Percentiles rank a stretch among this genome's conserved stretches.
Evolutionary conservation across 2,888 invertebrate genomes (phyloP).

Genomic region (Laothoe populi): DNA sequence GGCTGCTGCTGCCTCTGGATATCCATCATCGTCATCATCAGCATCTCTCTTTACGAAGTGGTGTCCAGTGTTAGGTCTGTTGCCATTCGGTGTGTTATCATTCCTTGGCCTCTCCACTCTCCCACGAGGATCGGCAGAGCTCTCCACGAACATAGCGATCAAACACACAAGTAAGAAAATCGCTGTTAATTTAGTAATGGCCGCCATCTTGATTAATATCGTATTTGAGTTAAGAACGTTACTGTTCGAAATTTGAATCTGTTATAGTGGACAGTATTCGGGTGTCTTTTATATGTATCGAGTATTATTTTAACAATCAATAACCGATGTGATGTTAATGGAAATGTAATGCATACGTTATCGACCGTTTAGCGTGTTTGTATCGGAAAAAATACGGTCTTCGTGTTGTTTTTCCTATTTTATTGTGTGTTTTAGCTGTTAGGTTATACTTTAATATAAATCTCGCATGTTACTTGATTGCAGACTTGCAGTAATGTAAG

Average conservation of each 20-base stretch:
- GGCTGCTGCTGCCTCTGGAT: slow-evolving; percentile 36
- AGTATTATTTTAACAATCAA: slow-evolving; percentile 43
- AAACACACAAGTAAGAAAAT: slow-evolving; percentile 51
- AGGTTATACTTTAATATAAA: background rate
- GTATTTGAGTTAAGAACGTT: slow-evolving; percentile 29
- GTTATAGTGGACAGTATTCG: background rate
- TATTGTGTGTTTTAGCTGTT: slow-evolving; percentile 4
- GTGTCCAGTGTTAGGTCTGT: slow-evolving; percentile 32
- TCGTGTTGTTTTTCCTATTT: slow-evolving; percentile 11
- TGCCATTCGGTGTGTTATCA: background rate
- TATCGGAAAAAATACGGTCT: slow-evolving; percentile 21
- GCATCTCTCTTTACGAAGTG: slow-evolving; percentile 65
- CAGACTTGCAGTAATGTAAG: no score
- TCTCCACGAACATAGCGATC: slow-evolving; percentile 42
- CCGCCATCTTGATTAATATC: slow-evolving; percentile 49
- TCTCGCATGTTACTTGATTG: no score
- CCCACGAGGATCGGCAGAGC: slow-evolving; percentile 36
- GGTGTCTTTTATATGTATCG: slow-evolving; percentile 34
- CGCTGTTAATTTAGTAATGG: slow-evolving; percentile 48
- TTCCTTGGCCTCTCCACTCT: background rate
- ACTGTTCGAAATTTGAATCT: slow-evolving; percentile 30
- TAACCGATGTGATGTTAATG: slow-evolving; percentile 35
- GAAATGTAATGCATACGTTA: slow-evolving; percentile 34
- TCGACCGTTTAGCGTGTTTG: slow-evolving; percentile 35
- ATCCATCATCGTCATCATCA: slow-evolving; percentile 47